A percentile compares a stretch with the other conserved stretches of the same genome.
Evolutionary conservation across 2,113 vertebrate genomes (phyloP).

Genomic region (Tychaedon coryphoeus): DNA sequence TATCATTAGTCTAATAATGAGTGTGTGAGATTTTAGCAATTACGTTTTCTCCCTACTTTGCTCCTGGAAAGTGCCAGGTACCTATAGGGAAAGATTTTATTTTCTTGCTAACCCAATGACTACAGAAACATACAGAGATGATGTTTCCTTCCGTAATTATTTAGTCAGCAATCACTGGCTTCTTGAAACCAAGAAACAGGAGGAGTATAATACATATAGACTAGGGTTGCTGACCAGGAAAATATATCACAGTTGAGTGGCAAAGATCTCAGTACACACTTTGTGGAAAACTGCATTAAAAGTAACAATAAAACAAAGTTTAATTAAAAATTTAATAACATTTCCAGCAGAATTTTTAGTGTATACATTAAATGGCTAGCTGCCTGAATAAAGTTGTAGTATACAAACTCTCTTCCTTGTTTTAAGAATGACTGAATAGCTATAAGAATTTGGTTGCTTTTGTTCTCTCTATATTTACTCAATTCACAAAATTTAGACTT

Average conservation of each 20-base stretch:
- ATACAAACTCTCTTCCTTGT: background rate
- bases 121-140: background rate
- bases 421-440: background rate
- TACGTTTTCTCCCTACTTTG: conserved; percentile 26
- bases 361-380: background rate
- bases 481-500: background rate
- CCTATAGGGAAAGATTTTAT: conserved; percentile 2
- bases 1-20: conserved; percentile 36
- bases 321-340: background rate
- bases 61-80: background rate
- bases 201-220: background rate
- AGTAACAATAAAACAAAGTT: background rate
- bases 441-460: background rate
- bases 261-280: background rate
- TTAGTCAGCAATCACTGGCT: conserved; percentile 24
- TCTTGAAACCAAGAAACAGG: conserved; percentile 27
- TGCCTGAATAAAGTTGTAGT: background rate
- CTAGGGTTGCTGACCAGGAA: background rate
- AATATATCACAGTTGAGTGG: background rate
- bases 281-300: background rate
- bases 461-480: background rate
- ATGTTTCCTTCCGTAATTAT: conserved; percentile 35
- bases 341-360: background rate
- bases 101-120: conserved; percentile 24
- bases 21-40: conserved; percentile 4